phyloP scores from a whole-genome alignment of 2,888 invertebrate species.

The Himalopsyche japonica region DNA sequence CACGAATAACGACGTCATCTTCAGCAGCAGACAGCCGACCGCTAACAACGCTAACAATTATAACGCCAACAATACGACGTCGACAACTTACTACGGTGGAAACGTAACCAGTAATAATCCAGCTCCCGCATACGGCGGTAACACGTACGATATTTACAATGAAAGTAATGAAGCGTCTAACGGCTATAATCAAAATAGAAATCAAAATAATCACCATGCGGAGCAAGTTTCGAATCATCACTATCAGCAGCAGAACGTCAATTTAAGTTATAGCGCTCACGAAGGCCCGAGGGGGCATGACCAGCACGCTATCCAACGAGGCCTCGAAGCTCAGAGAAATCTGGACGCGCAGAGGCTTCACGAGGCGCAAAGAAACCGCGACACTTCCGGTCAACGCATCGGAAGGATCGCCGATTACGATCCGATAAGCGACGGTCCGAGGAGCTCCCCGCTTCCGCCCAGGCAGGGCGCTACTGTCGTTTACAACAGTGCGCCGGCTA shows the following conservation, averaged over 20 bases:
- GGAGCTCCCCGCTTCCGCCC: constrained; percentile 72
- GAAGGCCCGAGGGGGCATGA: neutral
- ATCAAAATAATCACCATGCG: neutral
- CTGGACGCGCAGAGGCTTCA: constrained; percentile 28
- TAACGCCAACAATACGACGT: constrained; percentile 40
- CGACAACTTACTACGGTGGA: neutral
- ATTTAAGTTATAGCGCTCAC: constrained; percentile 7
- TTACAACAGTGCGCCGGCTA: constrained; percentile 64
- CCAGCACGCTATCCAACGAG: neutral
- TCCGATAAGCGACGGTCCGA: constrained; percentile 72
- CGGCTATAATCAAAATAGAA: neutral
- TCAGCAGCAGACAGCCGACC: constrained; percentile 10
- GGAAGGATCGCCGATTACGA: constrained; percentile 82
- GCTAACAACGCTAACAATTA: constrained; percentile 40
- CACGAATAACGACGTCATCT: constrained; percentile 15
- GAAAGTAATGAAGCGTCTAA: constrained; percentile 15
- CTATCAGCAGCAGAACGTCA: constrained; percentile 17
- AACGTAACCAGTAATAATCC: neutral
- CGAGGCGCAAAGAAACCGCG: constrained; percentile 31
- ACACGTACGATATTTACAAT: constrained; percentile 4
- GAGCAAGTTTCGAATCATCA: neutral
- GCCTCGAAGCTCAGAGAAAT: constrained; percentile 30
- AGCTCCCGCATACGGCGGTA: neutral
- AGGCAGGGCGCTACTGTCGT: constrained; percentile 82
- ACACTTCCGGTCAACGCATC: constrained; percentile 55